Evolutionary conservation across 2,888 invertebrate genomes (phyloP), one percentile per base, ranked within the genome.

Genomic region (Drosophila maculinotata): DNA sequence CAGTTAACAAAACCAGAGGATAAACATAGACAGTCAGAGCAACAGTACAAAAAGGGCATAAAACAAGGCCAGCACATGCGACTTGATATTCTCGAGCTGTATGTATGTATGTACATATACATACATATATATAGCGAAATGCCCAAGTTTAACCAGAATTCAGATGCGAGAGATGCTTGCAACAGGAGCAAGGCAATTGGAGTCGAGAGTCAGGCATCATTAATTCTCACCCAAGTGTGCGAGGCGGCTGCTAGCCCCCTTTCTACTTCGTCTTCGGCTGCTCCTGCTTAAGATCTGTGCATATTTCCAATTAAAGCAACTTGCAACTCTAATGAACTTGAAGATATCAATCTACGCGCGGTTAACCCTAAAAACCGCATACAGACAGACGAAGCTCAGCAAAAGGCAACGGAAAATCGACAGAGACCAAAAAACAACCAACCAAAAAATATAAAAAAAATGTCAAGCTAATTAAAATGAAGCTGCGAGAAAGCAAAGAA

Each of bases 311-410:
- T 86, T 81, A 87, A 84, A 84, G 79, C 87, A 65, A 69, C 84
- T 69, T 72, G 78, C 87, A 79, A 76, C 87, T 82, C 82, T 84
- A 84, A 84, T 84, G 84, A 84, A 87, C 84, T 84, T 87, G 78
- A 79, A 87, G 87, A 84, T 84, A 84, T 84, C 87, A 84, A 84
- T 84, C 84, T 84, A 79, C 84, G 86, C 79, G 84, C 82, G 78
- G 84, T 83, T 87, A 84, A 87, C 84, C 84, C 84, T 79, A 63
- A 71, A 76, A 77, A 77, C 77, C 77, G 62, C 77, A 72, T 45
- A 52, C 57, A 52, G 69, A 28, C 48, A 26, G 44, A 64, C 36
- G 39, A 67, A 63, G 60, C 60, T 69, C 54, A 64, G 39, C 67
- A 31, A 62, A 48, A 58, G 33, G 45, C 56, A 36, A 30, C 36